phyloP scores from a whole-genome alignment of 2,797 vertebrate species.

The Lacerta agilis region DNA sequence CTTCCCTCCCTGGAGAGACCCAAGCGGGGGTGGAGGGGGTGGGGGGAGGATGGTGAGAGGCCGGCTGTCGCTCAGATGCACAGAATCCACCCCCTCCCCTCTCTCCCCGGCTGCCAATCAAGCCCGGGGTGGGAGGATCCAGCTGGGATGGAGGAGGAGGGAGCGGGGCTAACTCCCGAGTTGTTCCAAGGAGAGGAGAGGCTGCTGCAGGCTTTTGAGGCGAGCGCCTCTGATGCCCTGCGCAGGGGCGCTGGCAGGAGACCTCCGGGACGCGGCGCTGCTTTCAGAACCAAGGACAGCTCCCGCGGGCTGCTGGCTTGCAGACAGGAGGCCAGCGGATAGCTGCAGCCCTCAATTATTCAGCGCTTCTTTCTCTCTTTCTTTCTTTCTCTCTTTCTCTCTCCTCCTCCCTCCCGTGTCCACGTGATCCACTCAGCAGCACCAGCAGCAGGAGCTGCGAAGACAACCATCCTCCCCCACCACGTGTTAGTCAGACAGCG shows the following conservation, averaged over 20 bases:
- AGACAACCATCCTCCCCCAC: background rate
- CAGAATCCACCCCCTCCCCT: background rate
- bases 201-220: background rate
- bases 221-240: background rate
- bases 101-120: background rate
- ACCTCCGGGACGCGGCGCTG: background rate
- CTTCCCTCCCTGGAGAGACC: background rate
- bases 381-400: background rate
- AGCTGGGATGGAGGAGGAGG: background rate
- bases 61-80: background rate
- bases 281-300: background rate
- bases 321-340: slow-evolving; percentile 33
- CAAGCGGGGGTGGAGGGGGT: background rate
- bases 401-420: slow-evolving; percentile 24
- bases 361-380: slow-evolving; percentile 50
- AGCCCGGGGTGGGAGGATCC: background rate
- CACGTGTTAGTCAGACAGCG: slow-evolving; percentile 36
- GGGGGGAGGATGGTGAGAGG: background rate
- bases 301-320: background rate
- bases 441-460: background rate
- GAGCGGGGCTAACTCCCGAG: background rate
- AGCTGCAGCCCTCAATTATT: slow-evolving; percentile 78
- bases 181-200: background rate
- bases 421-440: slow-evolving; percentile 58
- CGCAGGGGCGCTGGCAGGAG: background rate